phyloP scores from a whole-genome alignment of 1,140 invertebrate genomes.

The Penaeus japonicus region DNA sequence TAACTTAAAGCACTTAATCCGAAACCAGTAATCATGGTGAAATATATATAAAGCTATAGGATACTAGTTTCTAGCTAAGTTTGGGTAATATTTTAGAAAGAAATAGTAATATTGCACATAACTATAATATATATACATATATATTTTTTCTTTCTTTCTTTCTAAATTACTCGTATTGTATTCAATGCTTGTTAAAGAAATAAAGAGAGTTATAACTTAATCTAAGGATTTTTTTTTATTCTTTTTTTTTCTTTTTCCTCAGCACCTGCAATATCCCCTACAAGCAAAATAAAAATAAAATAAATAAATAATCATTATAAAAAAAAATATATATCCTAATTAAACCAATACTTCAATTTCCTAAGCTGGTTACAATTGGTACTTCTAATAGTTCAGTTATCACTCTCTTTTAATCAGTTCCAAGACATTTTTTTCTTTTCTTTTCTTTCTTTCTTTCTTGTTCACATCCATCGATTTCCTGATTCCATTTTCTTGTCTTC shows the following conservation, averaged over 20 bases:
- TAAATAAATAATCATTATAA: too few species aligned
- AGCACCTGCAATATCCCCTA: too few species aligned
- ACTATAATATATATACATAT: conserved; percentile 16
- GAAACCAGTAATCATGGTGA: conserved; percentile 24
- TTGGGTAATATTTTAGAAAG: neutral
- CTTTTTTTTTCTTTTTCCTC: too few species aligned
- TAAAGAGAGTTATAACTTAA: neutral
- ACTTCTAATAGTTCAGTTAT: too few species aligned
- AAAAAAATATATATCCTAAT: too few species aligned
- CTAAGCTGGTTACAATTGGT: too few species aligned
- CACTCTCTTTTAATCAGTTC: too few species aligned
- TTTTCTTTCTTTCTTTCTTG: neutral
- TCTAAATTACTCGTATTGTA: conserved; percentile 29
- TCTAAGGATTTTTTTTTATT: neutral
- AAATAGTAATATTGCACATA: conserved; percentile 37
- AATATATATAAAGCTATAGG: conserved; percentile 1
- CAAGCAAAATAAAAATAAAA: too few species aligned
- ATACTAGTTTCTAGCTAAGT: neutral
- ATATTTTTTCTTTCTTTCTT: conserved; percentile 28
- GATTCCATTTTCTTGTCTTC: neutral
- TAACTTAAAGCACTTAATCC: conserved; percentile 43
- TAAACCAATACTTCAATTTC: too few species aligned
- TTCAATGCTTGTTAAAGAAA: conserved; percentile 26
- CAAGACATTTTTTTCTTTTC: neutral
- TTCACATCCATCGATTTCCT: neutral